Percentiles rank a stretch among this genome's conserved stretches.
Conservation (phyloP, 2,888 invertebrate genomes). For the Drosophila histrio region DNA sequence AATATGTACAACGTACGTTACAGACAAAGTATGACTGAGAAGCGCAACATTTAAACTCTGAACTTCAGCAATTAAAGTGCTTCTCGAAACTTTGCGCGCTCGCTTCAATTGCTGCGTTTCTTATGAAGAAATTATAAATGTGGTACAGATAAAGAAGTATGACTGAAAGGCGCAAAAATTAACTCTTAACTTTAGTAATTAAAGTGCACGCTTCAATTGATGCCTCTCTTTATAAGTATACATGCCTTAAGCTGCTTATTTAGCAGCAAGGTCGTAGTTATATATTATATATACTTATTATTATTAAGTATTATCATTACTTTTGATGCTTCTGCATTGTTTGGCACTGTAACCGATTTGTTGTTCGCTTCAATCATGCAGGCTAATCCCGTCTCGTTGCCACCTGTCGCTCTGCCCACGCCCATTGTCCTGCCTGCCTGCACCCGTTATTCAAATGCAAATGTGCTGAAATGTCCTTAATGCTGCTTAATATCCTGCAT, state of each 20-base stretch:
- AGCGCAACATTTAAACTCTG: conserved; percentile 67
- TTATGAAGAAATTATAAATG: conserved; percentile 6
- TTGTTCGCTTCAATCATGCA: conserved; percentile 50
- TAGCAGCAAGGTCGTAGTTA: background rate
- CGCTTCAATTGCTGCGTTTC: conserved; percentile 38
- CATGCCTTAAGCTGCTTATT: too few relatives aligned
- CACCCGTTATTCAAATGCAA: conserved; percentile 59
- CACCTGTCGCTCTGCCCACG: conserved; percentile 61
- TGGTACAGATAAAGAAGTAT: background rate
- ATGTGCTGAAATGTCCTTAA: conserved; percentile 74
- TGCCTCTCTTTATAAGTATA: too few relatives aligned
- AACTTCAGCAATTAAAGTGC: conserved; percentile 66
- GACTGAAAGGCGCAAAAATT: background rate
- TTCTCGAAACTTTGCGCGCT: too few relatives aligned
- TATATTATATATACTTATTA: background rate
- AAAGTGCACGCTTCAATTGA: background rate
- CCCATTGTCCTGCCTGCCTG: background rate
- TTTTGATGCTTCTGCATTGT: conserved; percentile 15
- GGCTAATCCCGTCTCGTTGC: conserved; percentile 45
- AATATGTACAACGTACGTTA: background rate
- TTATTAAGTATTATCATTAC: too few relatives aligned
- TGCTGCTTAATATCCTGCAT: conserved; percentile 76
- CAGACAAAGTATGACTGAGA: background rate
- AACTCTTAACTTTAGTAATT: background rate
- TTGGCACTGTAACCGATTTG: conserved; percentile 20